Evolutionary conservation across 2,888 invertebrate species (phyloP), one percentile per base, ranked within the genome.

Genomic region (Eupithecia tripunctaria): DNA sequence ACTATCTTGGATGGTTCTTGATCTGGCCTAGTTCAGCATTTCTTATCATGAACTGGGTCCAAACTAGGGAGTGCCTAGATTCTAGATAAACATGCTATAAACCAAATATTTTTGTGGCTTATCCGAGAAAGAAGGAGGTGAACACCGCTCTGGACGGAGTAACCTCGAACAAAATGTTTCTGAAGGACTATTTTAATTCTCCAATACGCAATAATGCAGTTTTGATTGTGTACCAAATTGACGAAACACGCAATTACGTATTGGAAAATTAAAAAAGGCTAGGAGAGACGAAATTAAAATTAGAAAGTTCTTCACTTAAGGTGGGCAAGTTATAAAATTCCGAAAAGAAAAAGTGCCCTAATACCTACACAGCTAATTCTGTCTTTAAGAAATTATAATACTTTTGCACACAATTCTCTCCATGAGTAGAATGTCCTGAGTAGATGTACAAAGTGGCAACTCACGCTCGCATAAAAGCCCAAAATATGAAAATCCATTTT

Each of bases 401-500:
- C 56, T 56, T 0, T 25, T 4, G 18, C 47, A 51, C 10, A 10
- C 10, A 8, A 10, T 10, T 51, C 47, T 25, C 21, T 25, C 21
- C 25, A 21, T 14, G 25, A 12, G 14, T 25, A 51, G n/a, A 47
- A 47, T 4, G 10, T 51, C 51, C 21, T 21, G 51, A 51, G 51
- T 51, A 21, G 21, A 7, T 51, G 12, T 10, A 18, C 47, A 21
- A 51, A 51, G 51, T 51, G 51, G 56, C 56, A 56, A 25, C 25
- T 56, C 56, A 56, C 56, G 21, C 14, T 14, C 21, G 14, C 12
- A 25, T 25, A 56, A 56, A 56, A 56, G 51, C 12, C 56, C 12
- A 25, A 25, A 56, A 56, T 56, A 56, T 56, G 56, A 56, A 56
- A 56, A 56, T 56, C 21, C 21, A 56, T 56, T 21, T 56, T 56